Percentiles rank a stretch among this genome's conserved stretches.
Evolutionary conservation across 2,888 invertebrate species (phyloP).

Genomic region (Slavum lentiscoides): DNA sequence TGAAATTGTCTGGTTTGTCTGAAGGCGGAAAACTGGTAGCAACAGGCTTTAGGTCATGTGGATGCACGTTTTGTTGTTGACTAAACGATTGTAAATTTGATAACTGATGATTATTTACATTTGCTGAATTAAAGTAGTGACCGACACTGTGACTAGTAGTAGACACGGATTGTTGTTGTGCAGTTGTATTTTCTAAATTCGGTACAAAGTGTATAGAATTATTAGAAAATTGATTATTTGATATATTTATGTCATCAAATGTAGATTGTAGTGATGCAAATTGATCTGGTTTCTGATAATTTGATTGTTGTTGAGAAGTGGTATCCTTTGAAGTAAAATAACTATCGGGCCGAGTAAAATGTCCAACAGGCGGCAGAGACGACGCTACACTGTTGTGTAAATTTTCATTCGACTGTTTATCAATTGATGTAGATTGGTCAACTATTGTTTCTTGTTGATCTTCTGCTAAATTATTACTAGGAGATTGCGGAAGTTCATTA

Average conservation of each 20-base stretch:
- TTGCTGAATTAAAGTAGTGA: conserved; percentile 23
- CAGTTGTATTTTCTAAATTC: not conserved
- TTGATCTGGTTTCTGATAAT: conserved; percentile 10
- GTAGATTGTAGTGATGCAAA: not conserved
- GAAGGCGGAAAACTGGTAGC: not conserved
- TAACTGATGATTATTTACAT: conserved; percentile 20
- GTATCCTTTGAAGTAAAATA: not conserved
- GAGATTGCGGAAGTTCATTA: conserved; percentile 1
- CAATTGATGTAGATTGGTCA: not conserved
- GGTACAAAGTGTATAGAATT: not conserved
- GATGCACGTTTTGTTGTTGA: conserved; percentile 15
- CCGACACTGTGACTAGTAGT: not conserved
- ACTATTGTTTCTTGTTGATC: conserved; percentile 12
- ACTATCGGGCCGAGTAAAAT: conserved; percentile 15
- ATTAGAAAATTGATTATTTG: conserved; percentile 15
- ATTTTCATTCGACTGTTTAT: not conserved
- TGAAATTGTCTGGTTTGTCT: not conserved
- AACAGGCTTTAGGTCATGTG: not conserved
- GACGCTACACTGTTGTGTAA: not conserved
- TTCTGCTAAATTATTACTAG: not conserved
- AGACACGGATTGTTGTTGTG: conserved; percentile 22
- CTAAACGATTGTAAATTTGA: not conserved
- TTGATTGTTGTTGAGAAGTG: not conserved
- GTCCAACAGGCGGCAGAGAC: not conserved
- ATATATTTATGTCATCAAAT: not conserved